Conservation (phyloP, 2,888 invertebrate genomes). For the Micoletzkya japonica region DNA sequence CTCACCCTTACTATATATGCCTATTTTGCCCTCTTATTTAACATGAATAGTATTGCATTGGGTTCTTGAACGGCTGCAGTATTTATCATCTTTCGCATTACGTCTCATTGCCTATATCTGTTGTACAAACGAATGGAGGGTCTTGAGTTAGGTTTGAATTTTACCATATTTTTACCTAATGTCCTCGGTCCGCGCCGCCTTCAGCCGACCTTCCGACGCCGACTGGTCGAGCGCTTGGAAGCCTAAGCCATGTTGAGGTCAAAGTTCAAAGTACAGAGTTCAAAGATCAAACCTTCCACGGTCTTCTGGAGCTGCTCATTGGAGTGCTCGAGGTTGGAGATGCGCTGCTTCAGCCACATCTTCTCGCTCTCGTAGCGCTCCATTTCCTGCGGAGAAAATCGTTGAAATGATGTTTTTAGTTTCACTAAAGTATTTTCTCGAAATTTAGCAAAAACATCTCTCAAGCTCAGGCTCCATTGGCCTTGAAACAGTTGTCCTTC, state of each 20-base stretch:
- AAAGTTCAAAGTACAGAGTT: neutral
- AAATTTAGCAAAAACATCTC: no score
- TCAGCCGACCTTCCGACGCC: constrained; percentile 7
- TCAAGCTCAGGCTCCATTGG: no score
- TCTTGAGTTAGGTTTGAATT: no score
- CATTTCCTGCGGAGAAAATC: constrained; percentile 43
- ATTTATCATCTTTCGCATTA: no score
- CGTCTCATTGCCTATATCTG: no score
- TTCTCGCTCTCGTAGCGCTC: constrained; percentile 50
- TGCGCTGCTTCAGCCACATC: constrained; percentile 49
- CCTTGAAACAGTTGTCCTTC: no score
- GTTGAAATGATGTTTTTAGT: no score
- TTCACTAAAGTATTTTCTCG: neutral
- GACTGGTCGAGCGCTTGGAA: constrained; percentile 10
- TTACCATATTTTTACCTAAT: neutral
- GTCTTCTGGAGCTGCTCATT: constrained; percentile 44
- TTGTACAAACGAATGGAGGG: no score
- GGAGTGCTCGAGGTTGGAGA: constrained; percentile 48
- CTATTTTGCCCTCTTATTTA: neutral
- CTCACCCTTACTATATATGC: neutral
- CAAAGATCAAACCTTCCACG: neutral
- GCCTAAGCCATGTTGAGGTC: neutral
- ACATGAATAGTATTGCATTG: neutral
- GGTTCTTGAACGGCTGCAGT: no score
- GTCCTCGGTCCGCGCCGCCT: neutral